Base-by-base conservation (phyloP, 2,888 invertebrate species). In the Parnassius glacialis region DNA sequence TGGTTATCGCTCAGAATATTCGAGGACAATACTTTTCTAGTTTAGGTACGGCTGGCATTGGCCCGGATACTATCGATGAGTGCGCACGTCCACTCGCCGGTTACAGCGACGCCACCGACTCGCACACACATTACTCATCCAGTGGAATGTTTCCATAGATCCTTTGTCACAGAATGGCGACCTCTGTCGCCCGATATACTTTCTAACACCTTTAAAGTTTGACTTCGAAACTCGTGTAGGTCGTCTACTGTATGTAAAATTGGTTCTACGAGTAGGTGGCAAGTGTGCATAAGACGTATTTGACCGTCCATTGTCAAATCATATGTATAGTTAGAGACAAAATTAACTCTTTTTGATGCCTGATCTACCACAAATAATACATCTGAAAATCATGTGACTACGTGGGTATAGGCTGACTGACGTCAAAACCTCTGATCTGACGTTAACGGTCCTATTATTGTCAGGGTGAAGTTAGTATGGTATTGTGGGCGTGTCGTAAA, bases 1-100 rank as follows among this genome's bases (percentile, higher is more conserved):
- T 77, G 83, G 87, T 90, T 89, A 91, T 90, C 90, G 87, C 83
- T 86, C 79, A 78, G 83, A 88, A 85, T 87, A 87, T 90, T 74
- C 90, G 90, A 90, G 90, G 90, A 90, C 90, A 90, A 90, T 90
- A 88, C 84, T 90, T 90, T 89, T 90, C 90, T 90, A 90, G 90
- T 89, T 90, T 90, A 90, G 88, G 87, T 87, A 87, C 85, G 81
- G 80, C 84, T 89, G 90, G 88, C 90, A 90, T 90, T 91, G 90
- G 90, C 89, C 89, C 88, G 90, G 85, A 89, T 90, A 89, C 80
- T 80, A 84, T 70, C 85, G 84, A 86, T 81, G 87, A 84, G 84
- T 80, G 84, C 81, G 80, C 86, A 87, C 89, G 90, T 88, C 85
- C 80, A 83, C 71, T 80, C 73, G 73, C 75, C 73, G 73, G 74